phyloP scores from a whole-genome alignment of 1,140 invertebrate genomes.

The Tenebrio molitor region DNA sequence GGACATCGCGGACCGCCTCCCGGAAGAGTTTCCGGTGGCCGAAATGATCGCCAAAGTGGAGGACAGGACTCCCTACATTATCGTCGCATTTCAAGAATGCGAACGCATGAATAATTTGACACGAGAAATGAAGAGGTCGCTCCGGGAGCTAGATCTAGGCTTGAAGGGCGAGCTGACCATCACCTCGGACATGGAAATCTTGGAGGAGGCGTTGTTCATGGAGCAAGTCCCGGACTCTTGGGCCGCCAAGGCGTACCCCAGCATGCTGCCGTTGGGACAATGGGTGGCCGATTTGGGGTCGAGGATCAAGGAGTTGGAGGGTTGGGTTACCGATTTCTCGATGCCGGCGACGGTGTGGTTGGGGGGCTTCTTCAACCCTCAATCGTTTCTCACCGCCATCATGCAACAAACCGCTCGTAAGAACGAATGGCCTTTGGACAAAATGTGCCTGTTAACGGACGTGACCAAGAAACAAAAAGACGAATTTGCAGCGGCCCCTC shows the following conservation, averaged over 20 bases:
- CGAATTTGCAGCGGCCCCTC: slow-evolving; percentile 82
- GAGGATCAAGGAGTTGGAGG: slow-evolving; percentile 83
- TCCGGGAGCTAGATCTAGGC: slow-evolving; percentile 78
- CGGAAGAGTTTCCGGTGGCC: slow-evolving; percentile 88
- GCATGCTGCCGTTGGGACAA: slow-evolving; percentile 82
- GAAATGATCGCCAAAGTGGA: slow-evolving; percentile 91
- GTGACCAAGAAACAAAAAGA: slow-evolving; percentile 93
- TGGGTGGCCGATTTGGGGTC: slow-evolving; percentile 92
- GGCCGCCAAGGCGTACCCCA: slow-evolving; percentile 91
- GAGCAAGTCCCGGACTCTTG: slow-evolving; percentile 88
- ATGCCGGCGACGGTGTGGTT: slow-evolving; percentile 91
- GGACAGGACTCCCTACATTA: slow-evolving; percentile 91
- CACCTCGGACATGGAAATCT: slow-evolving; percentile 90
- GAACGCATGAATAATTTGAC: slow-evolving; percentile 94
- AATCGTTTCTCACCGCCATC: slow-evolving; percentile 96
- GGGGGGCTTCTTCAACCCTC: slow-evolving; percentile 96
- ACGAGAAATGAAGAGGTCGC: slow-evolving; percentile 82
- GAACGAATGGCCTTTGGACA: slow-evolving; percentile 96
- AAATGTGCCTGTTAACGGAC: slow-evolving; percentile 95
- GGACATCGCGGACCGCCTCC: slow-evolving; percentile 90
- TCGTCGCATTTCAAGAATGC: slow-evolving; percentile 96
- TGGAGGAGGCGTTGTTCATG: slow-evolving; percentile 87
- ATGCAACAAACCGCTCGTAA: slow-evolving; percentile 97
- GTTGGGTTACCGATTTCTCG: slow-evolving; percentile 85
- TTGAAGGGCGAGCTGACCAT: slow-evolving; percentile 90